Percentiles rank a stretch among this genome's conserved stretches.
Evolutionary conservation across 1,140 invertebrate species (phyloP).

Genomic region (Oryctes rhinoceros): DNA sequence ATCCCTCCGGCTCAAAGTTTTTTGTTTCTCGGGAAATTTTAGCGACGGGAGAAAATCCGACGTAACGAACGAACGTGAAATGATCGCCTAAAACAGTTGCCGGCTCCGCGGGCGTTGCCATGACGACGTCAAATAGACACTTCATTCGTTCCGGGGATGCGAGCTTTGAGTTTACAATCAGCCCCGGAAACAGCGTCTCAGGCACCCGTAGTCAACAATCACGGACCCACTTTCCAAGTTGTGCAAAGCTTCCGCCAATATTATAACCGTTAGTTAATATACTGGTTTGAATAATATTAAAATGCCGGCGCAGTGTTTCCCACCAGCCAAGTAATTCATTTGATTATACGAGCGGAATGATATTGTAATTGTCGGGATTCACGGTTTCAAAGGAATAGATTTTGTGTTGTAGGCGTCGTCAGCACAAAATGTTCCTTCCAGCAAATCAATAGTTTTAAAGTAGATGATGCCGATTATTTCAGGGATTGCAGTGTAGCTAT

Average conservation of each 20-base stretch:
- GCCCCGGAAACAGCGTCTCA: constrained; percentile 50
- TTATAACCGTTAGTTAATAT: constrained; percentile 10
- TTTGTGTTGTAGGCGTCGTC: too few relatives aligned
- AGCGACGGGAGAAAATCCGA: neutral
- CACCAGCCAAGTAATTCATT: neutral
- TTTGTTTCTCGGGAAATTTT: neutral
- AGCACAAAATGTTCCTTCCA: too few relatives aligned
- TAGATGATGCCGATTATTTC: too few relatives aligned
- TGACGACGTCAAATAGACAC: constrained; percentile 50
- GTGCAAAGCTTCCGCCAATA: constrained; percentile 33
- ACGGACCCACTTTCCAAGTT: constrained; percentile 49
- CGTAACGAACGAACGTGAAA: neutral
- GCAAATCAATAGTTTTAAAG: too few relatives aligned
- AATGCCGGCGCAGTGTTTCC: neutral
- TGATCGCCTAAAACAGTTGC: constrained; percentile 10
- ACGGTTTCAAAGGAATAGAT: too few relatives aligned
- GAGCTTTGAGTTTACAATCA: constrained; percentile 53
- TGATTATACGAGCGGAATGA: neutral
- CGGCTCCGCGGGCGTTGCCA: constrained; percentile 42
- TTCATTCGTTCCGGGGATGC: constrained; percentile 41
- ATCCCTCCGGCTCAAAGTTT: neutral
- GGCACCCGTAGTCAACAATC: constrained; percentile 51
- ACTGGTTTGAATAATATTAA: constrained; percentile 28
- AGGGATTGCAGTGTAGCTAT: too few relatives aligned
- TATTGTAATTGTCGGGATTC: neutral